A percentile compares a stretch with the other conserved stretches of the same genome.
Evolutionary conservation across 2,797 vertebrate genomes (phyloP).

Genomic region (Discoglossus pictus): DNA sequence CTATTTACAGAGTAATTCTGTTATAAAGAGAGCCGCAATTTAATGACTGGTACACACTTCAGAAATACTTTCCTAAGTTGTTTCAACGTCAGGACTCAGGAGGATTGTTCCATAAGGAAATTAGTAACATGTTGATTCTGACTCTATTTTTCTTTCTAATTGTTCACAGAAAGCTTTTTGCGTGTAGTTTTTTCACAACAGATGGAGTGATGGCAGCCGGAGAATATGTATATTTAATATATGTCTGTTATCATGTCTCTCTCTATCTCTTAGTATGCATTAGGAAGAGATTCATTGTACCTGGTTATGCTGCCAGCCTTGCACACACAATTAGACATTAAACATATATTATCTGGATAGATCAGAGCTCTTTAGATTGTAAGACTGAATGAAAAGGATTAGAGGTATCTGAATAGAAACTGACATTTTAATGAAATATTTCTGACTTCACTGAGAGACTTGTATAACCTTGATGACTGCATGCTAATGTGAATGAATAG

Average conservation of each 20-base stretch:
- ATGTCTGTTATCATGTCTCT: constrained; percentile 11
- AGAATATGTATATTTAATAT: constrained; percentile 1
- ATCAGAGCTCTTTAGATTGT: constrained; percentile 14
- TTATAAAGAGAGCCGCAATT: constrained; percentile 32
- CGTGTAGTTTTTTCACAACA: neutral
- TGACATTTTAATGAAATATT: constrained; percentile 39
- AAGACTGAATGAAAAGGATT: constrained; percentile 22
- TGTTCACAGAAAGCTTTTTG: too few species aligned
- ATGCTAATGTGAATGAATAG: constrained; percentile 11
- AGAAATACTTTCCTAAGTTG: constrained; percentile 11
- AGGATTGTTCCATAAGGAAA: neutral
- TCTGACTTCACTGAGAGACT: constrained; percentile 21
- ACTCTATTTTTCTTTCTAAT: constrained; percentile 19
- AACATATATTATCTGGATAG: constrained; percentile 35
- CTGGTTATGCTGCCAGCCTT: constrained; percentile 21
- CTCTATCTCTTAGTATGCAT: too few species aligned
- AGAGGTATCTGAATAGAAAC: constrained; percentile 22
- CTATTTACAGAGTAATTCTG: constrained; percentile 31
- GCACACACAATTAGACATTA: constrained; percentile 21
- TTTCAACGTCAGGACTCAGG: constrained; percentile 7
- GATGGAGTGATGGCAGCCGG: neutral
- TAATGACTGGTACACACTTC: constrained; percentile 39
- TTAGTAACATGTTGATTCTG: neutral
- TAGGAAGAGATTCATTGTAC: too few species aligned
- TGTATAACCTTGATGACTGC: constrained; percentile 33